These are phyloP conservation scores for Cyprinodon variegatus DNA, from an alignment of 2,113 vertebrate genomes.

Conservation along the genomic window DNA sequence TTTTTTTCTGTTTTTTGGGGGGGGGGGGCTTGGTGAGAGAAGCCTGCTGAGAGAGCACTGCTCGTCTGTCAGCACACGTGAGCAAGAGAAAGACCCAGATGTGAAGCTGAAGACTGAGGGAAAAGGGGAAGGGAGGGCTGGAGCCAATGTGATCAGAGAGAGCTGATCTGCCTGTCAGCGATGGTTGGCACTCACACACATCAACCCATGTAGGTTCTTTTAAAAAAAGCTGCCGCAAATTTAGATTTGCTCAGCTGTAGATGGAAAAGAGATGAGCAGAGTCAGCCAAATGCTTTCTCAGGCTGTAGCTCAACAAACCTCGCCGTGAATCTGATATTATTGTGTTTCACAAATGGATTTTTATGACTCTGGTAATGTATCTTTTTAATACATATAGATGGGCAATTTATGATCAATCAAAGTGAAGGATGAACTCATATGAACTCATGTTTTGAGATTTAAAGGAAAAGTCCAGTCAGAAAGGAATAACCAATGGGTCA, in stretches of 20 bases:
- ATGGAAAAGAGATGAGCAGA: conserved; percentile 15
- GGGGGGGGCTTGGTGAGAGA: conserved; percentile 52
- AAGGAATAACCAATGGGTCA: too few relatives aligned
- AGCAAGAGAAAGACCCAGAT: conserved; percentile 74
- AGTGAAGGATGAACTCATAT: conserved; percentile 48
- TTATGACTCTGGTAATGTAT: conserved; percentile 27
- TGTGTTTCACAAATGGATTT: conserved; percentile 41
- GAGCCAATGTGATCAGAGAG: conserved; percentile 67
- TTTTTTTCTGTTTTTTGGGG: background rate
- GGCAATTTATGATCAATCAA: conserved; percentile 14
- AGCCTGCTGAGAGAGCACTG: conserved; percentile 65
- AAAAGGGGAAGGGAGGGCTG: conserved; percentile 48
- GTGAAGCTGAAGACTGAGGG: conserved; percentile 64
- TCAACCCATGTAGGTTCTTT: conserved; percentile 28
- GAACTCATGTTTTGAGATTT: background rate
- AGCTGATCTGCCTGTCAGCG: conserved; percentile 71
- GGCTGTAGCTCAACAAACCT: conserved; percentile 13
- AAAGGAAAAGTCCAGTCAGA: too few relatives aligned
- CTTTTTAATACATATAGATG: conserved; percentile 35
- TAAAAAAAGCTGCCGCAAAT: conserved; percentile 30
- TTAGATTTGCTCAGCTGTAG: conserved; percentile 51
- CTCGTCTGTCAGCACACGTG: conserved; percentile 78
- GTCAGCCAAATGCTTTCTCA: conserved; percentile 21
- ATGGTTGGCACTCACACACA: conserved; percentile 30
- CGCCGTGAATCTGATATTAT: conserved; percentile 29